phyloP scores from a whole-genome alignment of 92 coral and sea anemone species.

The Siderastrea radians region DNA sequence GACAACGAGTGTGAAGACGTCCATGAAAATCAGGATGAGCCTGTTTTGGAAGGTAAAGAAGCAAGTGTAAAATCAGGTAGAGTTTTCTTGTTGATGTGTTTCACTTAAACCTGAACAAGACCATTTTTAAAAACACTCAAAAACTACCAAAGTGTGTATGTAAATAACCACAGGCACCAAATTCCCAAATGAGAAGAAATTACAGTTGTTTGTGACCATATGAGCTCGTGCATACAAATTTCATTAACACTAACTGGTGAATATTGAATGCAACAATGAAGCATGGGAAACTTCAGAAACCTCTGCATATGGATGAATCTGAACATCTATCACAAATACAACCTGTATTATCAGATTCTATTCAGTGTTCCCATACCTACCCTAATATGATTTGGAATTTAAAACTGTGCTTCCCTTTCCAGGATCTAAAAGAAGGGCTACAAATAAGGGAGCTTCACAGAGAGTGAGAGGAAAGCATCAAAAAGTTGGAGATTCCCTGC shows the following conservation, averaged over 20 bases:
- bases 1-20: neutral
- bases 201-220: too few species aligned
- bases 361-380: too few species aligned
- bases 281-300: neutral
- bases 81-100: neutral
- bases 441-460: neutral
- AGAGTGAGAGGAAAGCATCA: neutral
- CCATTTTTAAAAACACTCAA: too few species aligned
- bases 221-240: too few species aligned
- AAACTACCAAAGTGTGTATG: too few species aligned
- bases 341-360: too few species aligned
- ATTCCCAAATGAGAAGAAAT: neutral
- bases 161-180: too few species aligned
- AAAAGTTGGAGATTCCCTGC: neutral
- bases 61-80: neutral
- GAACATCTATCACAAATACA: neutral
- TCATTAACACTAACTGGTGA: too few species aligned
- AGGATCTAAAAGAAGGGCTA: neutral
- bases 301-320: neutral
- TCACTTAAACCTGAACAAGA: too few species aligned
- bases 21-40: neutral
- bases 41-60: neutral
- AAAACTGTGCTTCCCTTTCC: neutral
- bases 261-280: too few species aligned
- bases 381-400: too few species aligned